A percentile compares a stretch with the other conserved stretches of the same genome.
Evolutionary conservation across 2,113 vertebrate species (phyloP).

Genomic region (rat (Rattus norvegicus)): GRCr8 NC_086027.1:105837001-105837500

Average conservation of each 20-base stretch:
- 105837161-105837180: conserved; percentile 19
- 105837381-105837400: conserved; percentile 10
- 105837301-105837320: not conserved
- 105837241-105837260: not conserved
- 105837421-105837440: not conserved
- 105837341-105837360: no score
- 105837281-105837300: not conserved
- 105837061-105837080: conserved; percentile 9
- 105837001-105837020: not conserved
- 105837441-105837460: not conserved
- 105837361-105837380: no score
- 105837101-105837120: not conserved
- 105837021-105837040: not conserved
- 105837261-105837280: not conserved
- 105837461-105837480: not conserved
- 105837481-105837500: not conserved
- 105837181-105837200: not conserved
- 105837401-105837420: not conserved
- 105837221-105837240: not conserved
- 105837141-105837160: not conserved
- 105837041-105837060: not conserved
- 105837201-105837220: conserved; percentile 30
- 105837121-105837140: not conserved
- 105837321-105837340: not conserved
- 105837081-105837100: not conserved